Evolutionary conservation across 2,888 invertebrate genomes (phyloP), one percentile per base, ranked within the genome.

Genomic region (Drosophila sordidula): DNA sequence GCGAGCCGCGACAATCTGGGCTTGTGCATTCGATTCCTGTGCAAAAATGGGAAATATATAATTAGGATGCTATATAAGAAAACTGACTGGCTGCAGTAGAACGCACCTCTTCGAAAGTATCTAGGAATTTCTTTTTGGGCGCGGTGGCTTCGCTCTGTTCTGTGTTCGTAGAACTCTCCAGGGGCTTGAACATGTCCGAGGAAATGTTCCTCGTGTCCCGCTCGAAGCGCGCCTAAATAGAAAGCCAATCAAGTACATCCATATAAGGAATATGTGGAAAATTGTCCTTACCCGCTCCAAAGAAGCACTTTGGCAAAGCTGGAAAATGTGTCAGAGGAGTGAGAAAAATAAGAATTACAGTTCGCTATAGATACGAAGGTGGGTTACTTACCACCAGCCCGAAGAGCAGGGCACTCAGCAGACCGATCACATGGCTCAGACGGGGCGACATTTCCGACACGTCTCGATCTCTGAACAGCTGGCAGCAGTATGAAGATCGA

Each of bases 121-220:
- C 5, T 26, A 39, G n/a, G 14, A 11, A 36, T 56, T 41, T 12
- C 14, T 18, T n/a, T 1, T 0, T 8, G 0, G 2, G 2, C 1
- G 11, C 4, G n/a, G 6, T 3, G 0, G 61, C n/a, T 1, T 9
- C 5, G 32, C 41, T 56, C 8, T 12, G 16, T 6, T 36, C 22
- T 0, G 34, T 34, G 1, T 41, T 25, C 0, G 32, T 5, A 1
- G 11, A 12, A 0, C 11, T 9, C 0, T 22, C 47, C 14, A 83
- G 49, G 0, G 83, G 84, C 55, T 71, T 71, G 5, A 83, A 83
- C 55, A 71, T 55, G 45, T 62, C 54, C 34, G 85, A 70, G 16
- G 83, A 71, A 45, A 83, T 74, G 22, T 67, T 49, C 0, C 68
- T 56, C 0, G 83, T 83, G 25, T 83, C 87, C 1, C 79, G 61